Evolutionary conservation across 2,888 invertebrate species (phyloP).

Genomic region (Limnephilus lunatus): DNA sequence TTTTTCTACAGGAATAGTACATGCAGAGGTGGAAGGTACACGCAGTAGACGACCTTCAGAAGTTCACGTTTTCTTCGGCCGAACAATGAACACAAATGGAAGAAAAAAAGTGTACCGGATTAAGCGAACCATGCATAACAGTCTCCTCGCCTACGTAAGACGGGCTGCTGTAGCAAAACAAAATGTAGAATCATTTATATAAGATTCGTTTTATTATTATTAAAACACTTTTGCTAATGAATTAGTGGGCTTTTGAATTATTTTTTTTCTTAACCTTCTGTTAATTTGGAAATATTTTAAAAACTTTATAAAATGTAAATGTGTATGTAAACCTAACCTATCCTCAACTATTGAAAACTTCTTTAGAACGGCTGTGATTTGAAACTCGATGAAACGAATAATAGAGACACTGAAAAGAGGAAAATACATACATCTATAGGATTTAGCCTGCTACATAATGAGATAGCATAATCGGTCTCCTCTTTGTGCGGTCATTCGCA

Average conservation of each 20-base stretch:
- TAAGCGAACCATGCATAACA: neutral
- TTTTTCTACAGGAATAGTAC: neutral
- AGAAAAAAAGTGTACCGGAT: conserved; percentile 12
- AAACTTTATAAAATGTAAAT: neutral
- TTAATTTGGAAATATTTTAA: neutral
- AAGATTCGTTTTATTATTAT: neutral
- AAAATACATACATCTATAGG: no score
- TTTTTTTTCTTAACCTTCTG: no score
- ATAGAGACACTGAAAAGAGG: no score
- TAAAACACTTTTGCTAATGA: neutral
- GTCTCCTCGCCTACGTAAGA: neutral
- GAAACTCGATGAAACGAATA: no score
- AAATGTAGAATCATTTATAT: neutral
- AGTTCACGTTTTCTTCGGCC: conserved; percentile 29
- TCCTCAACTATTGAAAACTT: no score
- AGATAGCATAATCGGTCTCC: no score
- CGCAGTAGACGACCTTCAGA: neutral
- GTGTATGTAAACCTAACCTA: no score
- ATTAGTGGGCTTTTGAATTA: neutral
- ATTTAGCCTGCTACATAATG: no score
- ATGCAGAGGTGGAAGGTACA: neutral
- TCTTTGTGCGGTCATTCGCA: no score
- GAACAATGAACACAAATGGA: conserved; percentile 6
- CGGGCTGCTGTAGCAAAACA: neutral
- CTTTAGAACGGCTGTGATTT: no score